Percentiles rank a stretch among this genome's conserved stretches.
phyloP scores from a whole-genome alignment of 1,140 invertebrate species.

The Drosophila oshimai region DNA sequence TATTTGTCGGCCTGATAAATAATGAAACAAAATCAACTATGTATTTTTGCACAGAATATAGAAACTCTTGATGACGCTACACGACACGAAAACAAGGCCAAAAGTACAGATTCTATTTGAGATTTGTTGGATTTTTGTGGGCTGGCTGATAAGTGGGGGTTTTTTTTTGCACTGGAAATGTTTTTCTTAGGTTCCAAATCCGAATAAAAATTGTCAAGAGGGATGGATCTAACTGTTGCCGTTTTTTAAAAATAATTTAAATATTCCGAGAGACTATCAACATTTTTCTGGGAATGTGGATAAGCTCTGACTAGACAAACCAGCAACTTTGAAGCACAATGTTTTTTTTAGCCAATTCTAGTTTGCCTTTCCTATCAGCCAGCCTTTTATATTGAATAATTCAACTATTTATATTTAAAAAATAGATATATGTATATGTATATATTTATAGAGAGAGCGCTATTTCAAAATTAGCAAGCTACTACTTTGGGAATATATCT shows the following conservation, averaged over 20 bases:
- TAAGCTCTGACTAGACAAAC: too few species aligned
- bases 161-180: not conserved
- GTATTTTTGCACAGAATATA: slow-evolving; percentile 28
- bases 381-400: slow-evolving; percentile 27
- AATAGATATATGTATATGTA: slow-evolving; percentile 56
- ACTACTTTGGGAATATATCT: slow-evolving; percentile 59
- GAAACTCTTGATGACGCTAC: slow-evolving; percentile 34
- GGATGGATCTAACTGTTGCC: too few species aligned
- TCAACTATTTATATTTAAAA: slow-evolving; percentile 38
- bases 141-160: not conserved
- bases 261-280: too few species aligned
- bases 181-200: too few species aligned
- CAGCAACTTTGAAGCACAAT: too few species aligned
- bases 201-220: too few species aligned
- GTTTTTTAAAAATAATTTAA: too few species aligned
- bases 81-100: slow-evolving; percentile 48
- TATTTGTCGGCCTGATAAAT: slow-evolving; percentile 13
- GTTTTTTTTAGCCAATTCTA: too few species aligned
- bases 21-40: slow-evolving; percentile 21
- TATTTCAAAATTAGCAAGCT: slow-evolving; percentile 74
- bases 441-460: slow-evolving; percentile 58
- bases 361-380: not conserved
- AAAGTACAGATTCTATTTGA: slow-evolving; percentile 32
- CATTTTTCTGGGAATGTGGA: too few species aligned
- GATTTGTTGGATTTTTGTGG: slow-evolving; percentile 3